These are phyloP conservation scores for Ophthalmolycus amberensis DNA, from an alignment of 2,113 vertebrate species.

Conservation along the genomic window DNA sequence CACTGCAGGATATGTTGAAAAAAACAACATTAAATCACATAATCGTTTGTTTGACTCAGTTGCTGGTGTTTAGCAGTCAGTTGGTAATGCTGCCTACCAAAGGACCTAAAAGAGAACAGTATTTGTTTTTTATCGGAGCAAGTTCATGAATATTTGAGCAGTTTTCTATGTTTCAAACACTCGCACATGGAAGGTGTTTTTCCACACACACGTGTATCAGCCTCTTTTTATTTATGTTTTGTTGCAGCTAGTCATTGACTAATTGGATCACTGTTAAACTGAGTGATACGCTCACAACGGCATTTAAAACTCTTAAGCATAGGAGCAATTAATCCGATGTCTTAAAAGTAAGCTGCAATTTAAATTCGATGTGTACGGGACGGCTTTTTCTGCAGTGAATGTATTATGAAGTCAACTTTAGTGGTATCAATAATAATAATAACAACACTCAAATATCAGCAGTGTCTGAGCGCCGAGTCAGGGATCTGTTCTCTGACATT, in stretches of 20 bases:
- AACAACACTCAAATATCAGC: slow-evolving; percentile 22
- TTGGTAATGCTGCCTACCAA: not conserved
- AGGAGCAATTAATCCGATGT: not conserved
- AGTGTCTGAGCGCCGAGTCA: not conserved
- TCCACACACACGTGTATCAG: not conserved
- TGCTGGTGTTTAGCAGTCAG: slow-evolving; percentile 17
- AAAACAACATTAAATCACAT: not conserved
- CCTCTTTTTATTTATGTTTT: not conserved
- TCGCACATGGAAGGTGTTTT: not conserved
- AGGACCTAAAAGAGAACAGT: slow-evolving; percentile 24
- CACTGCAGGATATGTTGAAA: slow-evolving; percentile 25
- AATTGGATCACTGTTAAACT: not conserved
- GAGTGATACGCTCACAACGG: not conserved
- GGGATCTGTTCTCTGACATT: slow-evolving; percentile 53
- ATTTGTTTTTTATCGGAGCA: slow-evolving; percentile 24
- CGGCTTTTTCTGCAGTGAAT: not conserved
- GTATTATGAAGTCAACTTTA: not conserved
- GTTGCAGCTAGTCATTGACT: not conserved
- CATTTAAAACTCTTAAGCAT: not conserved
- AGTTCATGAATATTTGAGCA: slow-evolving; percentile 34
- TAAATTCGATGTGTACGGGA: no score
- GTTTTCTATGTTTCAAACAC: slow-evolving; percentile 27
- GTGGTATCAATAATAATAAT: not conserved
- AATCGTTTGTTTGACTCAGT: not conserved
- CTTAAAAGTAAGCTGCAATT: not conserved